Base-by-base conservation (phyloP, 2,113 vertebrate genomes). In the Nansenia antarctica region DNA sequence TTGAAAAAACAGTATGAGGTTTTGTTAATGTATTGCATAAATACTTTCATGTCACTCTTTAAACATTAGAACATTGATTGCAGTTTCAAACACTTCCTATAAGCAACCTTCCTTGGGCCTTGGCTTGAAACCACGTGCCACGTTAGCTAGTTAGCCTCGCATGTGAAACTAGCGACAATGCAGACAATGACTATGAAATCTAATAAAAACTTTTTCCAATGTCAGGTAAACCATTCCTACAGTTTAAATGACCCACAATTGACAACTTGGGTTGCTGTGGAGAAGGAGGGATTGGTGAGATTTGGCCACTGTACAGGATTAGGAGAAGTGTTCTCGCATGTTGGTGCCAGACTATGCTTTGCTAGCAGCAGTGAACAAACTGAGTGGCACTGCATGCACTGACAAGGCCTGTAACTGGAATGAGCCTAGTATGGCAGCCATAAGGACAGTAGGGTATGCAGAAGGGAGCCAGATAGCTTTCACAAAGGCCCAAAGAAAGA, bases 401-500 rank as follows among this genome's bases (percentile, higher is more conserved):
- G n/a, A n/a, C n/a, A n/a, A n/a, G n/a, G n/a, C n/a, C n/a, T n/a
- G n/a, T n/a, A n/a, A 35, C 34, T 62, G 61, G 61, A 62, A 42
- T 42, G 61, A 39, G 61, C 61, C 61, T 62, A 42, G 61, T 42
- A 62, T 42, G 20, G 61, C 37, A 62, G 32, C 35, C 20, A 18
- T 47, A 9, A 65, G 27, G 14, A 49, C 15, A 65, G 42, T 30
- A 31, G 42, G 15, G 27, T 49, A 65, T 65, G 42, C n/a, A 52
- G 29, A 31, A 59, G 57, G 57, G 57, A 59, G 57, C 57, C 29
- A 59, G 57, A 59, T 59, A 59, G 57, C 42, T n/a, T 30, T 65
- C 42, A 49, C 39, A 49, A 65, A 49, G 18, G 42, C 62, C 39
- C 26, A 65, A 18, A 49, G 62, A 65, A 65, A 65, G 39, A 65